phyloP scores from a whole-genome alignment of 2,113 vertebrate species.

The Psammodynastes pulverulentus region DNA sequence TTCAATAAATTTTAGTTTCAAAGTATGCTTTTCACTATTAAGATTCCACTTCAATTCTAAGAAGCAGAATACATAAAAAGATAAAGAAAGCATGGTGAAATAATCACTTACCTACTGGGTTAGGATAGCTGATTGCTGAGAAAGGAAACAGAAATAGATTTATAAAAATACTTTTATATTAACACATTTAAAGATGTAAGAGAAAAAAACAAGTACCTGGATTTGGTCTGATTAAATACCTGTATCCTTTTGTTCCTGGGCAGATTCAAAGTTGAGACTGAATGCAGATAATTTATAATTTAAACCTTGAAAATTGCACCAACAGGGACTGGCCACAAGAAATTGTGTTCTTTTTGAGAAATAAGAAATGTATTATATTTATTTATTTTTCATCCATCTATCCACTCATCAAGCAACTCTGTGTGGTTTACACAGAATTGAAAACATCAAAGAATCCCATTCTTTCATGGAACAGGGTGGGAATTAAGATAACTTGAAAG shows the following conservation, averaged over 20 bases:
- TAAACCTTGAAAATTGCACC: conserved; percentile 5
- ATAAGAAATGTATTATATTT: neutral
- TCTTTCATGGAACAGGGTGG: neutral
- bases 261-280: neutral
- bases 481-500: neutral
- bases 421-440: neutral
- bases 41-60: neutral
- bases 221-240: neutral
- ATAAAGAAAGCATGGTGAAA: neutral
- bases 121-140: conserved; percentile 67
- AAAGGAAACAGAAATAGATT: conserved; percentile 51
- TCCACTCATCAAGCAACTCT: neutral
- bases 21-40: neutral
- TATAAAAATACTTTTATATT: conserved; percentile 40
- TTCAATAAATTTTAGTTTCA: neutral
- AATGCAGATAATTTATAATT: neutral
- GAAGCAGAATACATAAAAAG: neutral
- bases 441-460: neutral
- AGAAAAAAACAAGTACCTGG: conserved; percentile 34
- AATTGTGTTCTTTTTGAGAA: neutral
- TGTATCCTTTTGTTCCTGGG: neutral
- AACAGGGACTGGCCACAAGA: neutral
- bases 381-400: neutral
- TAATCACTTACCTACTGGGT: conserved; percentile 61
- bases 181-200: conserved; percentile 7